Evolutionary conservation across 2,797 vertebrate genomes (phyloP), one percentile per base, ranked within the genome.

Genomic region (Hemibagrus guttatus): DNA sequence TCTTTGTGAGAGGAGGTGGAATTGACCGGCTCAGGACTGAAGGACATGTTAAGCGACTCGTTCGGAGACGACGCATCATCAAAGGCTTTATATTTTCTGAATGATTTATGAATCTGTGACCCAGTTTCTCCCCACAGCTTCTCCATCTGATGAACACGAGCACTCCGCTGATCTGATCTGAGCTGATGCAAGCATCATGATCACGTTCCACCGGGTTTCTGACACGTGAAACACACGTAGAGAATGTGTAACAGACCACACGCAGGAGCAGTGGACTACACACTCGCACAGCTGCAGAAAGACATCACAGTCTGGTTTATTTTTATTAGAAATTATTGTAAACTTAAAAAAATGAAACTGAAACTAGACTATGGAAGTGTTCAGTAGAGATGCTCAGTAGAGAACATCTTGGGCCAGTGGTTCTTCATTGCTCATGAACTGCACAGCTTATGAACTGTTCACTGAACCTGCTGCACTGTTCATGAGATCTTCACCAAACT

Each of bases 31-130:
- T 12, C 35, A n/a, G 35, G 46, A 21, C 8, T 68, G 46, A 52
- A 68, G 31, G 66, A 69, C 4, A 13, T 69, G 64, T 39, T 16
- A 14, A 23, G 49, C 2, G 63, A 52, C 49, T 81, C 52, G 12
- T 19, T 80, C 23, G 21, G 75, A 31, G 17, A 31, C 9, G 46
- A 13, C 9, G 9, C n/a, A 78, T 4, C 52, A 42, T 81, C 42
- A 49, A 26, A 49, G 2, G 42, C n/a, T 49, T 39, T 64, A 23
- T 63, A 31, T n/a, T 84, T 71, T 72, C 42, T 59, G 21, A 84
- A 84, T 84, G 21, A 71, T 72, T 84, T 26, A 84, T 72, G 68
- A 84, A 26, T 28, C 35, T 5, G 23, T 72, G 82, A 17, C 54
- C 82, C 52, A 72, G 8, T 81, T 81, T 81, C 42, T 52, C 14